These are phyloP conservation scores for Xiphophorus hellerii DNA, from an alignment of 2,113 vertebrate species.

Conservation along the genomic window DNA sequence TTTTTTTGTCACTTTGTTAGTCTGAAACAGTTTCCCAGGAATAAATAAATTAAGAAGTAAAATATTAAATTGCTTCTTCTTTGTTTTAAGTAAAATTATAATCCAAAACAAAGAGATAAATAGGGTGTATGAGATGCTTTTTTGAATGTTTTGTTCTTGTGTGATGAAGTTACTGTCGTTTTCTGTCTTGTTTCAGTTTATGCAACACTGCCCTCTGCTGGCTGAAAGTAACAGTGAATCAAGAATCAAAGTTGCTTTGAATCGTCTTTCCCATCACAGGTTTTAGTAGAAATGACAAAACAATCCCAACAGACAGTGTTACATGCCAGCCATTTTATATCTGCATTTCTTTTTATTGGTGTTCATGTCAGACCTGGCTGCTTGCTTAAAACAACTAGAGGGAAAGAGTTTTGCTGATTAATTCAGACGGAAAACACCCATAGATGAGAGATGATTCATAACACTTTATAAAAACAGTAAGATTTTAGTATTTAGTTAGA, in stretches of 20 bases:
- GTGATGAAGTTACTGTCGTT: neutral
- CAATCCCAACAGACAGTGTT: too few species aligned
- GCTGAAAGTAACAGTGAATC: neutral
- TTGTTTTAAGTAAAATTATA: neutral
- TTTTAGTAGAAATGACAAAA: too few species aligned
- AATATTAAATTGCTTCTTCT: neutral
- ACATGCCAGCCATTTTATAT: too few species aligned
- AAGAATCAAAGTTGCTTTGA: too few species aligned
- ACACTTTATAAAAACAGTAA: too few species aligned
- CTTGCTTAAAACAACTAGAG: too few species aligned
- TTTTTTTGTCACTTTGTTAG: too few species aligned
- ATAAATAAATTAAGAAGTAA: neutral
- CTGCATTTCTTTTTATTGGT: too few species aligned
- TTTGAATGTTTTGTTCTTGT: neutral
- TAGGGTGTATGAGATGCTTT: neutral
- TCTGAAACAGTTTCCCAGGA: neutral
- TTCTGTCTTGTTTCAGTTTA: neutral
- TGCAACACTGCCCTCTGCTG: constrained; percentile 70
- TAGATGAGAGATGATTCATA: neutral
- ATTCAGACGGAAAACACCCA: neutral
- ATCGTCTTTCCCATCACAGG: too few species aligned
- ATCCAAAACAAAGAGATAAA: neutral
- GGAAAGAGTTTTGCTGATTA: neutral
- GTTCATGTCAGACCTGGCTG: too few species aligned
- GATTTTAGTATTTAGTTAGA: too few species aligned